Evolutionary conservation across 2,888 invertebrate genomes (phyloP).

Genomic region (Tenodera sinensis): DNA sequence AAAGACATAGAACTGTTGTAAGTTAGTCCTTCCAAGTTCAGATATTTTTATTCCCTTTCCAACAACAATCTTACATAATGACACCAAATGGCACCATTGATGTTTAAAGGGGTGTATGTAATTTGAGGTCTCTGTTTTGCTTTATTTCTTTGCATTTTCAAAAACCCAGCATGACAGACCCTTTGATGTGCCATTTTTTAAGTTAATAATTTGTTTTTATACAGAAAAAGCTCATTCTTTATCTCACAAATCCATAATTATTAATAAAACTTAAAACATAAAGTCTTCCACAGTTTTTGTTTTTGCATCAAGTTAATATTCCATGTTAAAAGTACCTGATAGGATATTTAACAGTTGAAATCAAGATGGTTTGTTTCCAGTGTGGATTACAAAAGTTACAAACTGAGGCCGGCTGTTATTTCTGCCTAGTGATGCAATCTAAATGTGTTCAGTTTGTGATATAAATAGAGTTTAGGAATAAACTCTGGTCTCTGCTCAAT

Average conservation of each 20-base stretch:
- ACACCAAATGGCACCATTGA: no score
- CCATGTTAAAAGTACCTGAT: background rate
- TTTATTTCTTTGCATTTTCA: no score
- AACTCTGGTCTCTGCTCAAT: conserved; percentile 11
- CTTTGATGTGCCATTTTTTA: no score
- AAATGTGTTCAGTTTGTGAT: conserved; percentile 17
- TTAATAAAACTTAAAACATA: background rate
- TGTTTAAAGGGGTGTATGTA: no score
- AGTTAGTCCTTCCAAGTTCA: no score
- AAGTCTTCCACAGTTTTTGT: background rate
- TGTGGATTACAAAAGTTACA: background rate
- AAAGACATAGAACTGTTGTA: no score
- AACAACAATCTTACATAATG: no score
- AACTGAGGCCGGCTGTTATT: background rate
- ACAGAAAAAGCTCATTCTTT: background rate
- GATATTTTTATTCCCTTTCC: no score
- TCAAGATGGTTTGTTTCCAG: no score
- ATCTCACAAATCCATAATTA: background rate
- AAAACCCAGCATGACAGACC: no score
- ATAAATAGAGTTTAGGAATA: conserved; percentile 1
- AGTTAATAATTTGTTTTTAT: no score
- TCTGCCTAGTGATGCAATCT: background rate
- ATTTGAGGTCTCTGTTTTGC: no score
- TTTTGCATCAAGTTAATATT: background rate
- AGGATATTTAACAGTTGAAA: background rate